Percentiles rank a stretch among this genome's conserved stretches.
phyloP scores from a whole-genome alignment of 2,888 invertebrate genomes.

The Steinernema carpocapsae region DNA sequence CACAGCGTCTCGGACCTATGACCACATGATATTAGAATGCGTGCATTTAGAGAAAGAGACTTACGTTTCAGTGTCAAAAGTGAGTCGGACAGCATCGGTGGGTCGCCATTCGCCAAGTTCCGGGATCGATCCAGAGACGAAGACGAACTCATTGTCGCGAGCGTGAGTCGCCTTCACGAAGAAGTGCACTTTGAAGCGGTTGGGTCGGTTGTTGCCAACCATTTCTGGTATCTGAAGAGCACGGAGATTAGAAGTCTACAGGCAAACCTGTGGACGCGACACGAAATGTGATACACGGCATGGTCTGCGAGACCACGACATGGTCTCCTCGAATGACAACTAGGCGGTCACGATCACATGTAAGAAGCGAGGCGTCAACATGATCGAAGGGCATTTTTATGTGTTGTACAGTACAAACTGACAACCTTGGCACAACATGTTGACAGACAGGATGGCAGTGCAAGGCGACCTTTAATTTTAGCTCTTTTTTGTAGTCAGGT shows the following conservation, averaged over 20 bases:
- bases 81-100: conserved; percentile 52
- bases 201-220: conserved; percentile 20
- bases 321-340: no score
- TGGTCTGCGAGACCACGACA: no score
- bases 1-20: no score
- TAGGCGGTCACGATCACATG: no score
- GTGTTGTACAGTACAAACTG: no score
- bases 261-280: not conserved
- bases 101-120: conserved; percentile 63
- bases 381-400: no score
- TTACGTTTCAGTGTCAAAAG: conserved; percentile 49
- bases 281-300: not conserved
- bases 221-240: not conserved
- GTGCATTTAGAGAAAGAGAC: conserved; percentile 33
- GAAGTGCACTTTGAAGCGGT: conserved; percentile 55
- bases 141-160: conserved; percentile 55
- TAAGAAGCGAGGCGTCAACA: no score
- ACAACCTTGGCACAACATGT: no score
- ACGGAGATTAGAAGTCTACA: not conserved
- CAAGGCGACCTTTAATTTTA: no score
- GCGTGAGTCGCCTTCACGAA: conserved; percentile 56
- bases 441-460: no score
- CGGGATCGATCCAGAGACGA: conserved; percentile 58
- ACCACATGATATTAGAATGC: not conserved
- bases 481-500: no score